A percentile compares a stretch with the other conserved stretches of the same genome.
Evolutionary conservation across 2,797 vertebrate genomes (phyloP).

Genomic region (Champsocephalus esox): DNA sequence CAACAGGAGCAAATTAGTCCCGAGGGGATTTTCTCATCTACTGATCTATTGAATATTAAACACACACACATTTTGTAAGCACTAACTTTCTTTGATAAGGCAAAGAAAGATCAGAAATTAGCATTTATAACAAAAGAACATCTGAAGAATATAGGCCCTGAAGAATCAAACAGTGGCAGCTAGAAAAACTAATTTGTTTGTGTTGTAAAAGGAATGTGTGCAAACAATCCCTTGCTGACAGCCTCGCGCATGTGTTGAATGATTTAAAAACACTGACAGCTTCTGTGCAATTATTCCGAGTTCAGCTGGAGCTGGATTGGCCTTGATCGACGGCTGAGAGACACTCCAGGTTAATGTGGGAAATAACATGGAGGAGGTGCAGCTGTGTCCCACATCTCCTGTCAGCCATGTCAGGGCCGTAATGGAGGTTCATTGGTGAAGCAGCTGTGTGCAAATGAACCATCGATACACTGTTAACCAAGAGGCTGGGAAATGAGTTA

Average conservation of each 20-base stretch:
- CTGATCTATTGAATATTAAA: conserved; percentile 23
- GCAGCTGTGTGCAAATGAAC: conserved; percentile 12
- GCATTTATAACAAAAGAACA: background rate
- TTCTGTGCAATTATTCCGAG: conserved; percentile 1
- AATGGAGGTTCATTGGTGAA: background rate
- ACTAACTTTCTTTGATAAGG: no score
- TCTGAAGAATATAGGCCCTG: background rate
- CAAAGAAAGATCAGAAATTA: background rate
- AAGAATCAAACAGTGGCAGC: background rate
- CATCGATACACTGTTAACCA: background rate
- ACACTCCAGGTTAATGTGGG: background rate
- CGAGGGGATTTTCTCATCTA: conserved; percentile 44
- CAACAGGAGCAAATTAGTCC: conserved; percentile 54
- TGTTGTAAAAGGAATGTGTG: conserved; percentile 13
- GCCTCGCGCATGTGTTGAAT: background rate
- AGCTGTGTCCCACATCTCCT: conserved; percentile 1
- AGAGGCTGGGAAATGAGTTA: background rate
- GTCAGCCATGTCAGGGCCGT: background rate
- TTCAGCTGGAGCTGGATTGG: background rate
- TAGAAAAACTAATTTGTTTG: background rate
- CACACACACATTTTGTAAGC: background rate
- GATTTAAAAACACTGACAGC: conserved; percentile 5
- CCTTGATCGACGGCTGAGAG: background rate
- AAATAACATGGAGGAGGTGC: background rate
- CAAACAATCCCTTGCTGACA: background rate